A percentile compares a stretch with the other conserved stretches of the same genome.
Conservation (phyloP, 2,113 vertebrate species). For the Terrapene triunguis region DNA sequence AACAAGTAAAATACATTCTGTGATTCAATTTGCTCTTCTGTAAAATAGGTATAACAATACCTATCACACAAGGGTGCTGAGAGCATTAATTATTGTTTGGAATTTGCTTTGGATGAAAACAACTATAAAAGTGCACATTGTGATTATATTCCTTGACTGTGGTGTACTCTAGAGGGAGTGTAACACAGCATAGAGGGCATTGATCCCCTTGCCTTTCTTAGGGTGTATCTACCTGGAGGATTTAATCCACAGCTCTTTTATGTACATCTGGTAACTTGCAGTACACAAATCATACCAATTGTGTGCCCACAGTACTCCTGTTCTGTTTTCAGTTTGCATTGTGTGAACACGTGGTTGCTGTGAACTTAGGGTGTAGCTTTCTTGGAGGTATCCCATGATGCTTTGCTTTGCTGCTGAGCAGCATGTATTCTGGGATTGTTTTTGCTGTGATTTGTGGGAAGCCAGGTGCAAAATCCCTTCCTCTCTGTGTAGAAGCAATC, state of each 20-base stretch:
- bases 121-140: background rate
- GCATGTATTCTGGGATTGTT: too few species aligned
- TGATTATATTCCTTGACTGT: background rate
- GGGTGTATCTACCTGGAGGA: background rate
- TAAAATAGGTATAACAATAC: background rate
- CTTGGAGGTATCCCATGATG: background rate
- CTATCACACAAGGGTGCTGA: background rate
- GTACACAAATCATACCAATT: background rate
- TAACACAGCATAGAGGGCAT: background rate
- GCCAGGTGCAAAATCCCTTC: too few species aligned
- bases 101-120: background rate
- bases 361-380: background rate
- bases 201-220: background rate
- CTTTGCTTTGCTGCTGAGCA: too few species aligned
- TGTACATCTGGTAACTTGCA: background rate
- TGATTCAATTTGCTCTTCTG: background rate
- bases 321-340: background rate
- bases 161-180: background rate
- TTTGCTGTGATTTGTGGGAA: too few species aligned
- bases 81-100: background rate
- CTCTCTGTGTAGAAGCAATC: too few species aligned
- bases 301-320: background rate
- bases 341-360: background rate
- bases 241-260: background rate
- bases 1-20: background rate